Evolutionary conservation across 2,797 vertebrate genomes (phyloP).

Genomic region (Heliangelus exortis): DNA sequence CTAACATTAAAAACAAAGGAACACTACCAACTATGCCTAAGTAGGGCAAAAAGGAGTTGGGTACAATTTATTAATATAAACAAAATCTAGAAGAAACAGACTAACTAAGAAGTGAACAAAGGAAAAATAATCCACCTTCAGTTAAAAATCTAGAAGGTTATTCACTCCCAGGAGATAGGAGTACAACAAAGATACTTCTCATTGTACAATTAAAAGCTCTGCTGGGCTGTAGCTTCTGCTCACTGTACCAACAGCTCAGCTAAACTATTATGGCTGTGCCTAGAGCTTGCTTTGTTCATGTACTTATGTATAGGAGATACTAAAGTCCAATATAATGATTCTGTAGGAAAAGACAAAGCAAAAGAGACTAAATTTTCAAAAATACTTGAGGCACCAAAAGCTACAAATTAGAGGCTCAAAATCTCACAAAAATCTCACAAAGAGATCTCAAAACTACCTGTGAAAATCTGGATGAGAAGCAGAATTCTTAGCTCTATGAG

Average conservation of each 20-base stretch:
- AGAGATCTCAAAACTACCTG: background rate
- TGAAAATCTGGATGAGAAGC: background rate
- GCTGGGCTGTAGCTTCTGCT: background rate
- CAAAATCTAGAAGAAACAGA: conserved; percentile 67
- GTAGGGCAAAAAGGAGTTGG: conserved; percentile 71
- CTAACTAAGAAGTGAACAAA: conserved; percentile 58
- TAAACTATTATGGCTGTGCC: background rate
- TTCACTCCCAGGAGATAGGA: background rate
- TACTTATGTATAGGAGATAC: background rate
- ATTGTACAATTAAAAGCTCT: background rate
- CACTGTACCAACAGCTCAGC: background rate
- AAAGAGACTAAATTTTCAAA: background rate
- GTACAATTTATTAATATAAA: conserved; percentile 71
- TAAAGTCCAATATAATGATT: background rate
- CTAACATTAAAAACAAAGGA: conserved; percentile 74
- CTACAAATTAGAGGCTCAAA: background rate
- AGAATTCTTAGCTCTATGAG: background rate
- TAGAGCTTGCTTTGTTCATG: background rate
- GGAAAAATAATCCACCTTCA: background rate
- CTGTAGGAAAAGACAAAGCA: background rate
- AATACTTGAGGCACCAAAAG: background rate
- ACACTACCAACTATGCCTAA: conserved; percentile 67
- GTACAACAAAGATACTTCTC: background rate
- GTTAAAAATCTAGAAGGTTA: background rate
- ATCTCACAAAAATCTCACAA: background rate